A percentile compares a stretch with the other conserved stretches of the same genome.
Conservation (phyloP, 37 sponge, comb jelly and placozoan genomes). For the Corticium candelabrum region DNA sequence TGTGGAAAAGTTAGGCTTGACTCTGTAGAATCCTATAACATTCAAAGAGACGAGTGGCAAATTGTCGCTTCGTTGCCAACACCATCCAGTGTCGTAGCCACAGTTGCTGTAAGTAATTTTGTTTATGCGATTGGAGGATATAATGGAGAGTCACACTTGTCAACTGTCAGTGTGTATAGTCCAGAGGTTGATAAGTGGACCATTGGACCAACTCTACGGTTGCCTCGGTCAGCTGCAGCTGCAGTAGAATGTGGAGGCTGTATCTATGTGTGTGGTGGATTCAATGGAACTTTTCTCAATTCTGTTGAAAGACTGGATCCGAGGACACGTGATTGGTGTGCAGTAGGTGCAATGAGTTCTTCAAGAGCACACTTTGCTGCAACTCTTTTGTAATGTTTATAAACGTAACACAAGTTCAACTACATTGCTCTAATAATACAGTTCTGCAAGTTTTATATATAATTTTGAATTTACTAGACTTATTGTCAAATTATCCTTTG, state of each 20-base stretch:
- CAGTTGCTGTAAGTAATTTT: not conserved
- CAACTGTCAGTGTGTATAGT: not conserved
- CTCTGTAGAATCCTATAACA: not conserved
- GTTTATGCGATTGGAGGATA: not conserved
- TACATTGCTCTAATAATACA: too few relatives aligned
- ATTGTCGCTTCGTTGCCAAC: not conserved
- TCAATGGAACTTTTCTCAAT: not conserved
- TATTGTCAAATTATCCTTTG: too few relatives aligned
- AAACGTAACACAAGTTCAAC: too few relatives aligned
- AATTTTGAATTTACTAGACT: too few relatives aligned
- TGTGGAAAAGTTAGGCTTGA: not conserved
- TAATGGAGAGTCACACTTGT: not conserved
- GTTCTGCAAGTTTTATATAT: too few relatives aligned
- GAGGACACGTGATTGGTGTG: not conserved
- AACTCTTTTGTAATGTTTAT: not conserved
- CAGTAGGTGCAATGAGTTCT: not conserved
- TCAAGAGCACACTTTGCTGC: not conserved
- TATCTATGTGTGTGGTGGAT: not conserved
- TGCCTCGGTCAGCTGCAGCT: not conserved
- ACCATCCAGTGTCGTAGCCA: not conserved
- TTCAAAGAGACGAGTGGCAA: not conserved
- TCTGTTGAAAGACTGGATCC: not conserved
- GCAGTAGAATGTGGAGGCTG: not conserved
- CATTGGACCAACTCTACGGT: not conserved
- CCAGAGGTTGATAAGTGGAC: not conserved